A percentile compares a stretch with the other conserved stretches of the same genome.
phyloP scores from a whole-genome alignment of 2,888 invertebrate species.

The Lepidochrysops patricia region DNA sequence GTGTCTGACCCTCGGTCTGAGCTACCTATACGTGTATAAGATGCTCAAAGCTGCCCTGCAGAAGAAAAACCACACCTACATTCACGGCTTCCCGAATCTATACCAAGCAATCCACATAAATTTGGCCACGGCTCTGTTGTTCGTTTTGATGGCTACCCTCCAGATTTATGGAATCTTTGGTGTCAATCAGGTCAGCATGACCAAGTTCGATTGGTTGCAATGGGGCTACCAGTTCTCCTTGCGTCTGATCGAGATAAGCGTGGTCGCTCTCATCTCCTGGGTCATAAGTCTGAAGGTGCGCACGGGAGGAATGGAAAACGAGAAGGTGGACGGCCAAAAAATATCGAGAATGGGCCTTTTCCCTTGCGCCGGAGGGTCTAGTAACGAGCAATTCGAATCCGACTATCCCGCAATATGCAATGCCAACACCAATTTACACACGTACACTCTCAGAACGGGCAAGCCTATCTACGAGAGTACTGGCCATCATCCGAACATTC shows the following conservation, averaged over 20 bases:
- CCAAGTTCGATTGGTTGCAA: slow-evolving; percentile 89
- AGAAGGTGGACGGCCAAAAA: slow-evolving; percentile 79
- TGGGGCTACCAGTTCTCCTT: slow-evolving; percentile 93
- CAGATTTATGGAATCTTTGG: slow-evolving; percentile 84
- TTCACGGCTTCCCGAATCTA: slow-evolving; percentile 85
- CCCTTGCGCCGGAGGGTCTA: slow-evolving; percentile 88
- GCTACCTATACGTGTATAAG: slow-evolving; percentile 89
- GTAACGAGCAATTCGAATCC: slow-evolving; percentile 87
- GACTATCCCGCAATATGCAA: slow-evolving; percentile 90
- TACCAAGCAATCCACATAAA: slow-evolving; percentile 93
- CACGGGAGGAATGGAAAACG: slow-evolving; percentile 77
- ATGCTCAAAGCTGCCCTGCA: slow-evolving; percentile 83
- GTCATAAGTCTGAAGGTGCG: slow-evolving; percentile 84
- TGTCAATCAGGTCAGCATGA: slow-evolving; percentile 71
- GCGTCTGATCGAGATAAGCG: slow-evolving; percentile 88
- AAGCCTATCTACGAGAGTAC: slow-evolving; percentile 83
- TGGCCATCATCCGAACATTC: slow-evolving; percentile 55
- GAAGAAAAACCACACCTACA: slow-evolving; percentile 85
- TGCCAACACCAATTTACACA: slow-evolving; percentile 88
- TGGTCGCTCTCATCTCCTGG: slow-evolving; percentile 89
- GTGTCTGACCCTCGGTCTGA: slow-evolving; percentile 86
- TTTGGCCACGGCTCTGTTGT: slow-evolving; percentile 88
- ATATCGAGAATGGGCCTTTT: slow-evolving; percentile 86
- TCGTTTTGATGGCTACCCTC: slow-evolving; percentile 86
- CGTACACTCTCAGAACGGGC: slow-evolving; percentile 85